Conservation (phyloP, 2,113 vertebrate species). For the Sigmodon hispidus region DNA sequence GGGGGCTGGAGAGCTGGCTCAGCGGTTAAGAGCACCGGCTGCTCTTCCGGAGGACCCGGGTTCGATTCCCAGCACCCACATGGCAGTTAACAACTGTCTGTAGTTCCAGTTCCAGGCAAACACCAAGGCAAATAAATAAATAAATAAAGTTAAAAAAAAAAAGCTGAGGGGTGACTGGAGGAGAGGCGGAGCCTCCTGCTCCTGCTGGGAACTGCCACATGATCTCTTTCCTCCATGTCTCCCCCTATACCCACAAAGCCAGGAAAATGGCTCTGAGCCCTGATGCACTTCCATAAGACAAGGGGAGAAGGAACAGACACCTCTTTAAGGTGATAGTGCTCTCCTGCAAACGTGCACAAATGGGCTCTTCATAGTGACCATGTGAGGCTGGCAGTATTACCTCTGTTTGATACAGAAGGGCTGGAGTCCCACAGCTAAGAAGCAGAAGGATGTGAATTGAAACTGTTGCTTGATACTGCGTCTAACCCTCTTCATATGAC, state of each 20-base stretch:
- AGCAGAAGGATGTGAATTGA: not conserved
- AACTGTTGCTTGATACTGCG: not conserved
- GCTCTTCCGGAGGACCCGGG: too few relatives aligned
- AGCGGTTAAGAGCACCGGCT: too few relatives aligned
- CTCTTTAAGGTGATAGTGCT: not conserved
- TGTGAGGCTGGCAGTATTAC: not conserved
- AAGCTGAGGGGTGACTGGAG: not conserved
- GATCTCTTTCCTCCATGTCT: not conserved
- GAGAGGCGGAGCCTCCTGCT: not conserved
- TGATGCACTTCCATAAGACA: accelerated
- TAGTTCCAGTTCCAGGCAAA: too few relatives aligned
- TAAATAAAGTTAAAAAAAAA: too few relatives aligned
- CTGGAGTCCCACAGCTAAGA: not conserved
- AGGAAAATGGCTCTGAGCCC: slow-evolving; percentile 37
- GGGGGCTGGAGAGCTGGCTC: too few relatives aligned
- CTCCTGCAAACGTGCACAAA: not conserved
- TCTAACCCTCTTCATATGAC: not conserved
- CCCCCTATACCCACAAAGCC: not conserved
- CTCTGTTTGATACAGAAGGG: not conserved
- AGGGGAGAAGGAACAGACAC: not conserved
- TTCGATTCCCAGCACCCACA: too few relatives aligned
- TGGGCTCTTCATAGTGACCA: not conserved
- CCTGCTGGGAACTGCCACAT: not conserved
- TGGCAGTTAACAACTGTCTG: too few relatives aligned
- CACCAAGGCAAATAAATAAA: too few relatives aligned